Evolutionary conservation across 2,888 invertebrate genomes (phyloP), one percentile per base, ranked within the genome.

Genomic region (Magallana nippona): DNA sequence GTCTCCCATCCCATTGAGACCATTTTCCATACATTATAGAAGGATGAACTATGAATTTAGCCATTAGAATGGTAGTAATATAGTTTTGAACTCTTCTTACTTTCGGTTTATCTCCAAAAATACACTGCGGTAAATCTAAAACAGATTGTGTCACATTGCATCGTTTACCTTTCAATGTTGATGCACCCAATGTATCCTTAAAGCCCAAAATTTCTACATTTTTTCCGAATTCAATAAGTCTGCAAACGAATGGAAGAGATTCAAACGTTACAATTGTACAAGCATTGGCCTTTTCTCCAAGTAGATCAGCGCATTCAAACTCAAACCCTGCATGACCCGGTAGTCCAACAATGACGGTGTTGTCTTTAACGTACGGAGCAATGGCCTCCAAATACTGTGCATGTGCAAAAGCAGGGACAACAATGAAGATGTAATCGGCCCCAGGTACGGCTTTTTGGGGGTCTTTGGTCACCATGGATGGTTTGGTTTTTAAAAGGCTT

Each of bases 281-380:
- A 1, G 84, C 55, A 1, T 82, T 83, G 19, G 86, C 88, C 13
- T 85, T 82, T 15, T 86, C 87, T n/a, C 88, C 89, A 10, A 91
- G 81, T 13, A 87, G 85, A 63, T 87, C 85, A 1, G 89, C 82
- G 10, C 88, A 86, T 79, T 90, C 90, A 82, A 91, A 91, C 82
- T 91, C 91, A 82, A 92, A 92, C 3, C 92, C 91, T 15, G 92
- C 90, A 79, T 91, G 91, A 10, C 92, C 91, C 0, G 92, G 92
- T 84, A 91, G 85, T 0, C 92, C 92, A 17, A 90, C 88, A 13
- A 92, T 87, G 10, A 89, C 86, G 0, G 91, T 87, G 62, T 91
- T 90, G 3, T 89, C 88, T 58, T 90, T 84, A 0, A 92, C 55
- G 77, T 88, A 86, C 10, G 88, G 89, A 5, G 90, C 88, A 55